These are phyloP conservation scores for Grammomys surdaster DNA, from an alignment of 2,113 vertebrate genomes.

Conservation along the genomic window DNA sequence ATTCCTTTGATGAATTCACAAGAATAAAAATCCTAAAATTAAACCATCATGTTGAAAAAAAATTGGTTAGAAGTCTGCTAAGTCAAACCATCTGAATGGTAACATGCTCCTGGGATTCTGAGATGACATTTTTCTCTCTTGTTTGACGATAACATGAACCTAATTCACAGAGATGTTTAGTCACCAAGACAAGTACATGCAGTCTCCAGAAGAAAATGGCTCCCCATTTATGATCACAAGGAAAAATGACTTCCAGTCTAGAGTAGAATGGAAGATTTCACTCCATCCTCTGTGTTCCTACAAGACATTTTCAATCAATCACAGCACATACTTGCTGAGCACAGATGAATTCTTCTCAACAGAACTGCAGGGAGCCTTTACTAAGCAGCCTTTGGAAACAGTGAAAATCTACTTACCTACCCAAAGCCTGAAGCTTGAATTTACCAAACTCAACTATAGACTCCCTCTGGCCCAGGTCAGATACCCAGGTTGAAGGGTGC, in stretches of 20 bases:
- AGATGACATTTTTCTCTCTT: not conserved
- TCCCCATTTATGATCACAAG: not conserved
- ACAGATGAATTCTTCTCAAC: constrained; percentile 56
- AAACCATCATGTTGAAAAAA: constrained; percentile 40
- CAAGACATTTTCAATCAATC: constrained; percentile 74
- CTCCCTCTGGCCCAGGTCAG: not conserved
- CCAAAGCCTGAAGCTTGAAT: constrained; percentile 21
- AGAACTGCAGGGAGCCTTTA: constrained; percentile 57
- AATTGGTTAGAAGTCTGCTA: constrained; percentile 51
- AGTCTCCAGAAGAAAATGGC: not conserved
- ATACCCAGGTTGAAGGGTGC: not conserved
- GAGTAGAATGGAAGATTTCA: not conserved
- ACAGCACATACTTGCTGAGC: constrained; percentile 59
- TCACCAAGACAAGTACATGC: not conserved
- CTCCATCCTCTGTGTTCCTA: not conserved
- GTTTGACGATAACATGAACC: constrained; percentile 31
- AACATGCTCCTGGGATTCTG: constrained; percentile 1
- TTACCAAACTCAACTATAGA: constrained; percentile 2
- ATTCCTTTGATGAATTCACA: constrained; percentile 53
- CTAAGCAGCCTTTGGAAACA: constrained; percentile 59
- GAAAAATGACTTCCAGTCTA: not conserved
- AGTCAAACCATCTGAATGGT: not conserved
- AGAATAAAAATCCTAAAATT: constrained; percentile 17
- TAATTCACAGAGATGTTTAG: constrained; percentile 31
- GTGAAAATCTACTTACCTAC: constrained; percentile 46